These are phyloP conservation scores for Ianthella basta DNA, from an alignment of 37 sponge, comb jelly and placozoan species.

Conservation along the genomic window DNA sequence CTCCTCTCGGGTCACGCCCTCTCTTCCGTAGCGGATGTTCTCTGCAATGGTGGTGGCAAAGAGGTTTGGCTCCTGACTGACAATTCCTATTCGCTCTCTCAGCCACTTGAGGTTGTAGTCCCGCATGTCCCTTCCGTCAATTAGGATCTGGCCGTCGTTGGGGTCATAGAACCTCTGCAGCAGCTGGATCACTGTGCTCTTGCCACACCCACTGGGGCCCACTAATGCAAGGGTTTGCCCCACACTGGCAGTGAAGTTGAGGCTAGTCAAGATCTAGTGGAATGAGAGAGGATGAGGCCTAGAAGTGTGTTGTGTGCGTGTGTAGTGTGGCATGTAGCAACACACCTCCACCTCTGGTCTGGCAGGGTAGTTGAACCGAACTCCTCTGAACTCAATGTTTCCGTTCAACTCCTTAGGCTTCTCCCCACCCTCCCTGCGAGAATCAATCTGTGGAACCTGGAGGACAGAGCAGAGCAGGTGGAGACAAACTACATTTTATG, in stretches of 20 bases:
- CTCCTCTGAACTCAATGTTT: constrained; percentile 75
- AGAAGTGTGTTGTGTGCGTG: too few relatives aligned
- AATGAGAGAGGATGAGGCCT: too few relatives aligned
- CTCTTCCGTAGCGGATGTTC: constrained; percentile 82
- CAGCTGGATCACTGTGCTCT: constrained; percentile 77
- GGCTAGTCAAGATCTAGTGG: constrained; percentile 39
- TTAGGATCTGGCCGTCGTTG: constrained; percentile 46
- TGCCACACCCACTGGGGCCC: constrained; percentile 88
- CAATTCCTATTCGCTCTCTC: constrained; percentile 86
- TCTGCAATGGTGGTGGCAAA: constrained; percentile 94
- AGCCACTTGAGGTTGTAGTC: constrained; percentile 84
- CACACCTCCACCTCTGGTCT: constrained; percentile 74
- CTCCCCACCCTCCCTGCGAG: constrained; percentile 54
- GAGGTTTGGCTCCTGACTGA: constrained; percentile 93
- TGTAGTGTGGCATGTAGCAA: too few relatives aligned
- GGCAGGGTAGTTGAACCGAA: constrained; percentile 86
- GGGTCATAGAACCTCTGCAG: constrained; percentile 84
- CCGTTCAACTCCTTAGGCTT: constrained; percentile 60
- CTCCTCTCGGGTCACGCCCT: constrained; percentile 75
- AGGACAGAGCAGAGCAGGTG: not conserved
- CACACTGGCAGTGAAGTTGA: constrained; percentile 46
- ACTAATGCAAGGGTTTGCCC: constrained; percentile 85
- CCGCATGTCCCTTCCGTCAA: constrained; percentile 78
- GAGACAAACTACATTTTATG: too few relatives aligned
- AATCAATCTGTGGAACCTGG: constrained; percentile 80